Base-by-base conservation (phyloP, 2,888 invertebrate genomes). In the Leptinotarsa peninsularis region DNA sequence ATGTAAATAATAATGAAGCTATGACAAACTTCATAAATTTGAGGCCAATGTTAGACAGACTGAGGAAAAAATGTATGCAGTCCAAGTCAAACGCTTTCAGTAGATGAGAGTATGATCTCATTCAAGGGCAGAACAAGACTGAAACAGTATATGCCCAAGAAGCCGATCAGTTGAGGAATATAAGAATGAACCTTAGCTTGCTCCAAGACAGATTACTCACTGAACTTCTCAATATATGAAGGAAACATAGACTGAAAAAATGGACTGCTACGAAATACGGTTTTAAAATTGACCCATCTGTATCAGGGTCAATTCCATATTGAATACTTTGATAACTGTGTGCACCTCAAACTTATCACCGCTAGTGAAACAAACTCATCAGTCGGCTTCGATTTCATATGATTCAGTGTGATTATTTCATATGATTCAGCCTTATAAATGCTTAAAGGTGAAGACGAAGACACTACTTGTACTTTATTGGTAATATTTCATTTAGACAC, bases 81-180 rank as follows among this genome's bases (percentile, higher is more conserved):
- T 33, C 33, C 33, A 33, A 7, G 33, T 33, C 7, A 33, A 33
- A 5, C 33, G 33, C 33, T 50, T 4, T 10, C 78, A 56, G 43
- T 80, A 18, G 78, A 81, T 74, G 79, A 82, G 75, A 77, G 79
- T 3, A 80, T 81, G 77, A 76, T 81, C 5, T 66, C 66, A 43
- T 81, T 81, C 71, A 81, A 80, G 63, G 77, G 77, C 13, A 23
- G 77, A 52, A 54, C 58, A 52, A 33, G 54, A 5, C 67, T 84
- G 49, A 82, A 82, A 78, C 83, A 84, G 75, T 85, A 83, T 79
- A 81, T 84, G 71, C 83, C 83, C 27, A 82, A 81, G 72, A 84
- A 85, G 78, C 82, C 83, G 43, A 82, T 82, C 73, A 85, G 84
- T 80, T 77, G 84, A 49, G 84, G 84, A 7, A 84, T 83, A 76